These are phyloP conservation scores for Drosophila neocordata DNA, from an alignment of 1,140 invertebrate genomes.

Conservation along the genomic window DNA sequence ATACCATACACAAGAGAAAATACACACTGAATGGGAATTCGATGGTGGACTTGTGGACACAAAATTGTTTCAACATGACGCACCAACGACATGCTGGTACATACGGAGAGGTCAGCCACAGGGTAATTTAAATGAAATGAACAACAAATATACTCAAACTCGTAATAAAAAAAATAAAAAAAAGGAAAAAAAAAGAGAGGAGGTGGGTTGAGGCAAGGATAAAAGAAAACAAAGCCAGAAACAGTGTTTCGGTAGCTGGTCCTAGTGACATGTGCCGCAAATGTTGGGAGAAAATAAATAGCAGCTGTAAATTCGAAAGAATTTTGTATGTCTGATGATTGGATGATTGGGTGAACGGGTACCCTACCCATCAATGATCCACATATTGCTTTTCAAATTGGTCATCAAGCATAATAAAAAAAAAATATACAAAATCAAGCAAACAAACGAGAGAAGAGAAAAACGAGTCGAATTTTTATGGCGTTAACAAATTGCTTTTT, in stretches of 20 bases:
- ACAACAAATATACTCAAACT: slow-evolving; percentile 70
- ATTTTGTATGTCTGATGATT: slow-evolving; percentile 40
- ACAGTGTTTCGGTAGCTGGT: slow-evolving; percentile 10
- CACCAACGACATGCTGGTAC: slow-evolving; percentile 64
- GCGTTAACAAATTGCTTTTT: slow-evolving; percentile 79
- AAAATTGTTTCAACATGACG: slow-evolving; percentile 73
- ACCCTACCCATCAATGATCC: not conserved
- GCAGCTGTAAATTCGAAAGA: slow-evolving; percentile 68
- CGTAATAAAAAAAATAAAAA: slow-evolving; percentile 51
- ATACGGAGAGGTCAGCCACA: slow-evolving; percentile 75
- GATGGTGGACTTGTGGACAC: slow-evolving; percentile 58
- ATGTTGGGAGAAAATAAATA: slow-evolving; percentile 70
- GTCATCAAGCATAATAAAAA: slow-evolving; percentile 71
- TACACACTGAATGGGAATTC: slow-evolving; percentile 61
- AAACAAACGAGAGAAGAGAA: slow-evolving; percentile 23
- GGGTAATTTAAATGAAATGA: slow-evolving; percentile 82
- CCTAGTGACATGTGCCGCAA: slow-evolving; percentile 70
- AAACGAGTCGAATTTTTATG: slow-evolving; percentile 60
- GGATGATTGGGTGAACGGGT: slow-evolving; percentile 18
- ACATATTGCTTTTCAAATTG: slow-evolving; percentile 77
- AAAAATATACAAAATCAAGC: slow-evolving; percentile 11
- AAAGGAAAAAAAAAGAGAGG: not conserved
- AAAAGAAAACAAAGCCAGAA: slow-evolving; percentile 26
- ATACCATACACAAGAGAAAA: slow-evolving; percentile 35
- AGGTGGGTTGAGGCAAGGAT: no score